These are phyloP conservation scores for Gila orcuttii DNA, from an alignment of 2,113 vertebrate genomes.

Conservation along the genomic window DNA sequence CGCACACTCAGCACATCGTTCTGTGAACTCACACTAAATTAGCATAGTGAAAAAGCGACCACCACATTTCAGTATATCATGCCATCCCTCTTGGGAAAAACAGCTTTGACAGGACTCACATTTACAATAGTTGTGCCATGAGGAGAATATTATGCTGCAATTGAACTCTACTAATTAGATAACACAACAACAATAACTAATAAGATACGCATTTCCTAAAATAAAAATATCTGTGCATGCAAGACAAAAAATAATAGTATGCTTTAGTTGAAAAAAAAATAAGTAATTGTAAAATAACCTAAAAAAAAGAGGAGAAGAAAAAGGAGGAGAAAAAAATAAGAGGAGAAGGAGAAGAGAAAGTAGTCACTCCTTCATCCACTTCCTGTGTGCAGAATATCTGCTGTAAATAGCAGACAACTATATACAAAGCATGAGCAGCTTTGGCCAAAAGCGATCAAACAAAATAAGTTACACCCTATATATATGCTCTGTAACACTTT, in stretches of 20 bases:
- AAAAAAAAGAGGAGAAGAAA: not conserved
- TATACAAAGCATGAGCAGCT: conserved; percentile 9
- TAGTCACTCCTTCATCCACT: conserved; percentile 11
- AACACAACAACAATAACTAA: not conserved
- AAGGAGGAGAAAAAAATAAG: too few species aligned
- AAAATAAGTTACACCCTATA: conserved; percentile 5
- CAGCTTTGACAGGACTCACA: not conserved
- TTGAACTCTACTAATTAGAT: not conserved
- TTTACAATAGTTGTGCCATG: conserved; percentile 17
- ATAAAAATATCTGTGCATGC: not conserved
- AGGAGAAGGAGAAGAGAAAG: conserved; percentile 38
- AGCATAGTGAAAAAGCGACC: conserved; percentile 2
- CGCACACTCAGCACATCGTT: conserved; percentile 10
- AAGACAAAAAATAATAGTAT: not conserved
- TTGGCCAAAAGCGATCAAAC: not conserved
- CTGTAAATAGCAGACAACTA: conserved; percentile 4
- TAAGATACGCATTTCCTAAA: not conserved
- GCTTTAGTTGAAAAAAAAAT: not conserved
- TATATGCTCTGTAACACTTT: not conserved
- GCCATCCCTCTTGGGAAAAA: conserved; percentile 4
- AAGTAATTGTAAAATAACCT: not conserved
- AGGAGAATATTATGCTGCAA: not conserved
- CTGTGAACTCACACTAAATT: conserved; percentile 23
- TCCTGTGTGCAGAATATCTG: not conserved
- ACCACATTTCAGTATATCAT: conserved; percentile 17